Evolutionary conservation across 2,113 vertebrate genomes (phyloP), one percentile per base, ranked within the genome.

Genomic region (Nannospalax galili): DNA sequence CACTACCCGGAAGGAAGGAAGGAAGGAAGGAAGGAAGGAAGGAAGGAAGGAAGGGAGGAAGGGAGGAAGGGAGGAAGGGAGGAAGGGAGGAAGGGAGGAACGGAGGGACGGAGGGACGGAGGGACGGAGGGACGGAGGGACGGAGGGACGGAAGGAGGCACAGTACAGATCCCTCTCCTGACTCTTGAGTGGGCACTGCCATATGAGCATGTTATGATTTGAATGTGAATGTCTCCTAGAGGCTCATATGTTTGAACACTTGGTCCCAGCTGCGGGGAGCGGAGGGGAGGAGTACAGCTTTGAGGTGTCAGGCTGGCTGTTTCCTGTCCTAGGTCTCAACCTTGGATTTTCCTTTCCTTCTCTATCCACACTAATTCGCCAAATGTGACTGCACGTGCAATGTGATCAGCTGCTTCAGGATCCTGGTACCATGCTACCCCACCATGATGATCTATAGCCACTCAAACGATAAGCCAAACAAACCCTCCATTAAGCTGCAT

Each of bases 71-170:
- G 4, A 30, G 2, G 56, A 75, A 45, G 26, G 20, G 32, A 35
- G 10, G 14, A 35, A 9, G 56, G 35, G 4, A 37, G 17, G 10
- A 42, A 64, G 37, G 30, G 20, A n/a, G 20, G 20, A 56, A 24
- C 2, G 17, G 0, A 42, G 3, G 37, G 24, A n/a, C 14, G 40
- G 28, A n/a, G 19, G n/a, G n/a, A n/a, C n/a, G n/a, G n/a, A n/a
- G n/a, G n/a, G n/a, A n/a, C n/a, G n/a, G n/a, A n/a, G n/a, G n/a
- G n/a, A n/a, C n/a, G n/a, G n/a, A n/a, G n/a, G n/a, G n/a, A n/a
- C n/a, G n/a, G n/a, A n/a, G 3, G 6, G 2, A 12, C 32, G 40
- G 28, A 5, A 62, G 40, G 81, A 20, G 17, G 30, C 40, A 84
- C n/a, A n/a, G n/a, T n/a, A n/a, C n/a, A n/a, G n/a, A n/a, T n/a